A percentile compares a stretch with the other conserved stretches of the same genome.
Evolutionary conservation across 2,113 vertebrate species (phyloP).

Genomic region (Pterocles burchelli): DNA sequence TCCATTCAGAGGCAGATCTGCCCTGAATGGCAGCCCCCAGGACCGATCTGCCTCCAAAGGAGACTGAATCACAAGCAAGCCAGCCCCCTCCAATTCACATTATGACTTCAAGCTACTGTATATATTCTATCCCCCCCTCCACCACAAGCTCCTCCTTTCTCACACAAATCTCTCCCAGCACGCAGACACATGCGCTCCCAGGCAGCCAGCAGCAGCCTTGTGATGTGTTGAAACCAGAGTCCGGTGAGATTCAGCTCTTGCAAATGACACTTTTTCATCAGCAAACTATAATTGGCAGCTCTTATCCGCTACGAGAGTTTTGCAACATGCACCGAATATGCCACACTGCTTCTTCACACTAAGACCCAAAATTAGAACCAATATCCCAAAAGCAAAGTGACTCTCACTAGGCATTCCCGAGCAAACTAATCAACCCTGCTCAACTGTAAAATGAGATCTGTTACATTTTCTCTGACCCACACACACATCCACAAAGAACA

Average conservation of each 20-base stretch:
- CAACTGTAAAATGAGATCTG: neutral
- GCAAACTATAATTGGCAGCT: neutral
- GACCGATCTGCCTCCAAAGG: neutral
- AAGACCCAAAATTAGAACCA: neutral
- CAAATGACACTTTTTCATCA: neutral
- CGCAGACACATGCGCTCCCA: neutral
- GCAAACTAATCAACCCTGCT: neutral
- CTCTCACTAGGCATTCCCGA: neutral
- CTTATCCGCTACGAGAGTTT: neutral
- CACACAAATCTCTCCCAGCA: constrained; percentile 12
- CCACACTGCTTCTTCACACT: neutral
- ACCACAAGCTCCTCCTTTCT: constrained; percentile 6
- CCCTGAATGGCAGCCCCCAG: constrained; percentile 36
- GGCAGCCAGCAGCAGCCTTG: neutral
- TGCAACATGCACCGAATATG: neutral
- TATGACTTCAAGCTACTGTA: neutral
- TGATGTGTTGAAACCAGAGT: neutral
- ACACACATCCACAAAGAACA: neutral
- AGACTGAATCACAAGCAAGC: neutral
- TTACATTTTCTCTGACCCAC: neutral
- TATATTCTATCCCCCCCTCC: neutral
- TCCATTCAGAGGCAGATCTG: constrained; percentile 46
- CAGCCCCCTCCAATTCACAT: neutral
- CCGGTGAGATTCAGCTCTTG: neutral
- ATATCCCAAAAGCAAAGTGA: neutral